Base-by-base conservation (phyloP, 2,888 invertebrate species). In the Ornithoptera alexandrae region DNA sequence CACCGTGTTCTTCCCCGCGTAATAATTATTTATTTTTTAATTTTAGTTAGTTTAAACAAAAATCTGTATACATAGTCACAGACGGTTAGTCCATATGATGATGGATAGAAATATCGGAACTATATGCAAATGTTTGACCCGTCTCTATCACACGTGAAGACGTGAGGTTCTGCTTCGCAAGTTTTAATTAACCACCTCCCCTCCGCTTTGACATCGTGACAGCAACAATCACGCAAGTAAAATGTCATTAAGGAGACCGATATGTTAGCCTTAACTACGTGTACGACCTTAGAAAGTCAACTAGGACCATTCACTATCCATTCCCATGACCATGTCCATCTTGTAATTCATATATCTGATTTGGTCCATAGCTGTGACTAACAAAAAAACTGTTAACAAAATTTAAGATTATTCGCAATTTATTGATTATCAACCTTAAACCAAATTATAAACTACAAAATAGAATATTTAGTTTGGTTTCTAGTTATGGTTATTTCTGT, bases 181-280 rank as follows among this genome's bases (percentile, higher is more conserved):
- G 81, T 81, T 83, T 81, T 83, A 84, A 82, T 81, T 83, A 81
- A 81, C 76, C 78, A 71, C 72, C 77, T 78, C 74, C 79, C 77
- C 74, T 75, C 75, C 77, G 75, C 80, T 81, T 81, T 79, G 82
- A 81, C 81, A 81, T 79, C 80, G 78, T 84, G 87, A 85, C 85
- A 82, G 84, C 84, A 83, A 88, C 87, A 87, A 87, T 88, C 88
- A 86, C 81, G 84, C 86, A 84, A 88, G 85, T 86, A 87, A 86
- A 88, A 88, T 80, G 87, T 87, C 86, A 87, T 88, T 88, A 87
- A 81, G 80, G 79, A 83, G 82, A 81, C 82, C 80, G 83, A 86
- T 84, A 84, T 81, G 80, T 77, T 72, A 56, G 72, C 50, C 59
- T 68, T 67, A 75, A 84, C 84, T 87, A 86, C 79, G 78, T 84